Conservation (phyloP, 2,113 vertebrate species). For the Paracanthobrama guichenoti region DNA sequence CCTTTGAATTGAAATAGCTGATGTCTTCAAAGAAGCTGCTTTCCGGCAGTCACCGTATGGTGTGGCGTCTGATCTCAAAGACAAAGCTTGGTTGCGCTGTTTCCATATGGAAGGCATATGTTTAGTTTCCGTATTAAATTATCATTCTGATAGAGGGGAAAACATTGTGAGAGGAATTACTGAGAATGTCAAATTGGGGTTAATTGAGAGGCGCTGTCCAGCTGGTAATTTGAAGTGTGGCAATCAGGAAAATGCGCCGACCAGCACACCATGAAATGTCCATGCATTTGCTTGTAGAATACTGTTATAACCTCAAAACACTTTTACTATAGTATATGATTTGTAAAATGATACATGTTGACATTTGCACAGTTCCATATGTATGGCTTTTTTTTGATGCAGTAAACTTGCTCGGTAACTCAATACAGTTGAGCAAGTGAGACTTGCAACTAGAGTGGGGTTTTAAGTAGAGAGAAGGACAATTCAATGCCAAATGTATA, state of each 20-base stretch:
- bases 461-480: too few species aligned
- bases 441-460: too few species aligned
- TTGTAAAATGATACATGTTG: too few species aligned
- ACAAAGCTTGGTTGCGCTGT: constrained; percentile 34
- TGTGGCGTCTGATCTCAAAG: constrained; percentile 48
- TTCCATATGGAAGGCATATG: constrained; percentile 14
- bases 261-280: too few species aligned
- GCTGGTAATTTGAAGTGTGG: neutral
- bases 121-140: constrained; percentile 12
- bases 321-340: too few species aligned
- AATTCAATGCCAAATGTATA: too few species aligned
- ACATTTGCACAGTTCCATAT: too few species aligned
- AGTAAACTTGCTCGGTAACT: too few species aligned
- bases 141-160: neutral
- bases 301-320: too few species aligned
- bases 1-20: constrained; percentile 66
- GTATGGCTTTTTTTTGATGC: too few species aligned
- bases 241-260: neutral
- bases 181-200: neutral
- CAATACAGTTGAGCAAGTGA: too few species aligned
- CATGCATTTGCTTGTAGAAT: too few species aligned
- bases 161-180: neutral
- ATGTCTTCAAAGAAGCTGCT: constrained; percentile 58
- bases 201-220: neutral
- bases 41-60: constrained; percentile 60